These are phyloP conservation scores for Bembecia ichneumoniformis DNA, from an alignment of 2,888 invertebrate species.

Conservation along the genomic window DNA sequence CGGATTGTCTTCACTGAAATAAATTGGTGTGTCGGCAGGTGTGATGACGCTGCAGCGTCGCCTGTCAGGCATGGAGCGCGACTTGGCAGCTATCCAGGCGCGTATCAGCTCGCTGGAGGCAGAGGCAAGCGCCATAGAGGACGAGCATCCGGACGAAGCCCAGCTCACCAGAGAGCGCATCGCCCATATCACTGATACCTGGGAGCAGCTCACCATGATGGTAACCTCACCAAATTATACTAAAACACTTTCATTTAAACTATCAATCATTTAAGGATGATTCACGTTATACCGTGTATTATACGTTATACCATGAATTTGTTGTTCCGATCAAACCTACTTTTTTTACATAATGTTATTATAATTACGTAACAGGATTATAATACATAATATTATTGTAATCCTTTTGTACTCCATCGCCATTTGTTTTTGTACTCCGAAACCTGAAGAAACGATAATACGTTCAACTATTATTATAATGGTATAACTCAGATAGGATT, in stretches of 20 bases:
- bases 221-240: slow-evolving; percentile 40
- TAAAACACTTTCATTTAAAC: background rate
- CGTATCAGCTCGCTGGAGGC: slow-evolving; percentile 94
- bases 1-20: background rate
- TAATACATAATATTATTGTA: no score
- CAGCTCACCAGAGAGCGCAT: slow-evolving; percentile 91
- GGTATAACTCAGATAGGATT: no score
- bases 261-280: no score
- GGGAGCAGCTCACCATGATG: slow-evolving; percentile 98
- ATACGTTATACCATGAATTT: no score
- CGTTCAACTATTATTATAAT: no score
- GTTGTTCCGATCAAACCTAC: no score
- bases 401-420: no score
- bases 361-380: no score
- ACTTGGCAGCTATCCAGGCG: slow-evolving; percentile 98
- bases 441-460: no score
- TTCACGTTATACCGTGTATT: no score
- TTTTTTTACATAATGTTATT: no score
- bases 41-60: slow-evolving; percentile 98
- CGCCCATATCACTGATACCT: slow-evolving; percentile 90
- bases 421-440: no score
- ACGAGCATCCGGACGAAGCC: slow-evolving; percentile 95
- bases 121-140: slow-evolving; percentile 93
- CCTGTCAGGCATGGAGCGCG: slow-evolving; percentile 98
- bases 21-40: slow-evolving; percentile 38